Percentiles rank a stretch among this genome's conserved stretches.
These are phyloP conservation scores for Chlorocebus sabaeus DNA, from an alignment of 2,113 vertebrate genomes.

Conservation along the genomic window DNA sequence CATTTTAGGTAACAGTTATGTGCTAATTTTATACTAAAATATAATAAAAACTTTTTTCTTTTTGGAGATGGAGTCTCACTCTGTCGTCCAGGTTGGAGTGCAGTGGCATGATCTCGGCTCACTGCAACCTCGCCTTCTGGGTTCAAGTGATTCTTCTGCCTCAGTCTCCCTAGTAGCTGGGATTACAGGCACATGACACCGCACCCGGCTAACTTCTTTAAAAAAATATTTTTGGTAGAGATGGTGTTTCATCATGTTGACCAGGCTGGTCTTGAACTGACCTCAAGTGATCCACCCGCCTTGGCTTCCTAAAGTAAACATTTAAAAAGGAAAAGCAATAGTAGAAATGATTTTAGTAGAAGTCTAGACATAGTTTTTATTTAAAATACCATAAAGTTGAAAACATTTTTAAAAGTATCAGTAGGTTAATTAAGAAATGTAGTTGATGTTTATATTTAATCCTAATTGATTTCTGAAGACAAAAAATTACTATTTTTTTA, in stretches of 20 bases:
- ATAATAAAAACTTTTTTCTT: not conserved
- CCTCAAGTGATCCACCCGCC: too few species aligned
- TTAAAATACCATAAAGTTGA: slow-evolving; percentile 51
- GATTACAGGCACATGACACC: too few species aligned
- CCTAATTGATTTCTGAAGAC: slow-evolving; percentile 32
- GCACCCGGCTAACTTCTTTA: too few species aligned
- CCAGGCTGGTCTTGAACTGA: too few species aligned
- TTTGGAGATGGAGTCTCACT: too few species aligned
- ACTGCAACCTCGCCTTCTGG: too few species aligned
- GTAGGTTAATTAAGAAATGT: slow-evolving; percentile 60
- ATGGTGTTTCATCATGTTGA: too few species aligned
- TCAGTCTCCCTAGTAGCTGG: too few species aligned
- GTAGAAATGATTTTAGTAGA: slow-evolving; percentile 32
- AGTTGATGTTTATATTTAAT: slow-evolving; percentile 46
- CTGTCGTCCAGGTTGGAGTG: too few species aligned
- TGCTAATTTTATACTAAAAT: slow-evolving; percentile 27
- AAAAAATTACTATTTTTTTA: slow-evolving; percentile 52
- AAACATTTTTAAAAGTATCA: slow-evolving; percentile 49
- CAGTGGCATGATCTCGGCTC: too few species aligned
- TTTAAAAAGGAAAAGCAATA: not conserved
- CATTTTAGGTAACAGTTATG: not conserved
- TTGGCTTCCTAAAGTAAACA: not conserved
- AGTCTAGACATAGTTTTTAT: not conserved
- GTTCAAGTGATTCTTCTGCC: too few species aligned
- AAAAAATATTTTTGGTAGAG: too few species aligned